These are phyloP conservation scores for Heliconius ismenius DNA, from an alignment of 2,888 invertebrate genomes.

Conservation along the genomic window DNA sequence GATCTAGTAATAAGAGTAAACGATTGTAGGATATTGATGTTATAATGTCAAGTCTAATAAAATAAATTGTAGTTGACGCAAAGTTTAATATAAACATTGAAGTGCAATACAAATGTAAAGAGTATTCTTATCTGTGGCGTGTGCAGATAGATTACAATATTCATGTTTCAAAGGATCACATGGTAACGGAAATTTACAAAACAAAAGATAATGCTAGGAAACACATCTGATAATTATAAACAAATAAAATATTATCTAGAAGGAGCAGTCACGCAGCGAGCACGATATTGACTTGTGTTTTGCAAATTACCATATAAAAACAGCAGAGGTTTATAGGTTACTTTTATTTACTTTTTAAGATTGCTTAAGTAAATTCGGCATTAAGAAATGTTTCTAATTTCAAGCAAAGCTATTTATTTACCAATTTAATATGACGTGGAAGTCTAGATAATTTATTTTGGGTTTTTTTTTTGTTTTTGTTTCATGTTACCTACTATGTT, in stretches of 20 bases:
- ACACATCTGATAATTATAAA: constrained; percentile 44
- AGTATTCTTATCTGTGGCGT: constrained; percentile 19
- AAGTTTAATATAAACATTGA: constrained; percentile 1
- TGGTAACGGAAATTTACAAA: constrained; percentile 44
- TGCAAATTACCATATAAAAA: constrained; percentile 19
- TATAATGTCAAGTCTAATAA: constrained; percentile 28
- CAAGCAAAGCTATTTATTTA: neutral
- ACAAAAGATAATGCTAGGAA: constrained; percentile 21
- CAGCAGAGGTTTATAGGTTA: constrained; percentile 3
- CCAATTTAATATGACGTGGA: neutral
- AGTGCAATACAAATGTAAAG: constrained; percentile 13
- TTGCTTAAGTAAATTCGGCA: constrained; percentile 19
- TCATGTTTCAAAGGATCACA: constrained; percentile 14
- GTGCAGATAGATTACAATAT: constrained; percentile 17
- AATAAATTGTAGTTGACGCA: constrained; percentile 14
- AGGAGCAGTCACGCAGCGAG: constrained; percentile 37
- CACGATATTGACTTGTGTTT: constrained; percentile 39
- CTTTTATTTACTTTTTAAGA: constrained; percentile 17
- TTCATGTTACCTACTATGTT: neutral
- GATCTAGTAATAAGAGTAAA: neutral
- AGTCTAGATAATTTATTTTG: neutral
- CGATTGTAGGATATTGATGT: constrained; percentile 2
- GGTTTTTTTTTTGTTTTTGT: too few species aligned
- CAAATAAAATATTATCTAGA: constrained; percentile 44
- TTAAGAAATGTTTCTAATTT: neutral